These are phyloP conservation scores for Labeo calbasu DNA, from an alignment of 2,797 vertebrate genomes.

Conservation along the genomic window DNA sequence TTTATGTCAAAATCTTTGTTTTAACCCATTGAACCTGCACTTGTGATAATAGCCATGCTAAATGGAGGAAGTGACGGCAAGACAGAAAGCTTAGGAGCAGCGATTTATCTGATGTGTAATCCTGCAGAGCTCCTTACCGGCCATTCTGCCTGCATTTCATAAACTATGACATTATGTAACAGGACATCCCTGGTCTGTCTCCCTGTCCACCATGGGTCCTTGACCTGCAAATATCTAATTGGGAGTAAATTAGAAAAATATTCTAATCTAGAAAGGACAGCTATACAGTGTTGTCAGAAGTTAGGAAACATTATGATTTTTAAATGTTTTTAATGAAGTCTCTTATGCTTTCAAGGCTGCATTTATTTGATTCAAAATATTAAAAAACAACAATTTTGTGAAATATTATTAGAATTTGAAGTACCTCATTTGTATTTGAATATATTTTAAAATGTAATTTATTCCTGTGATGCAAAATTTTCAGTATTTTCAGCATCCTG, in stretches of 20 bases:
- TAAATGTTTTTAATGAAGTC: not conserved
- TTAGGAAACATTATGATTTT: no score
- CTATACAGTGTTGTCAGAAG: not conserved
- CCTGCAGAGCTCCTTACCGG: conserved; percentile 2
- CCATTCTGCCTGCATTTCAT: not conserved
- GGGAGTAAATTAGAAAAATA: no score
- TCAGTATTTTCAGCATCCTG: not conserved
- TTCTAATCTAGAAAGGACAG: not conserved
- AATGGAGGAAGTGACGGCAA: not conserved
- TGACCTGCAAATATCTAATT: not conserved
- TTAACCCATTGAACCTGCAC: not conserved
- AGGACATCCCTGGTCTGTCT: not conserved
- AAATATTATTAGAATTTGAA: not conserved
- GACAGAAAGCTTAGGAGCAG: not conserved
- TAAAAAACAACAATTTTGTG: not conserved
- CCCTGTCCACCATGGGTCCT: not conserved
- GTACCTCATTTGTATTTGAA: not conserved
- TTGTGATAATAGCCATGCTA: not conserved
- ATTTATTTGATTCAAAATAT: not conserved
- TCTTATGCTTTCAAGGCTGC: not conserved
- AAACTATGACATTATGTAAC: not conserved
- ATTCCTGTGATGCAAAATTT: not conserved
- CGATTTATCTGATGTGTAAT: conserved; percentile 16
- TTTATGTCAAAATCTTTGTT: not conserved
- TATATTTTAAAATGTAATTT: not conserved